Base-by-base conservation (phyloP, 2,888 invertebrate species). In the Archips crataeganus region DNA sequence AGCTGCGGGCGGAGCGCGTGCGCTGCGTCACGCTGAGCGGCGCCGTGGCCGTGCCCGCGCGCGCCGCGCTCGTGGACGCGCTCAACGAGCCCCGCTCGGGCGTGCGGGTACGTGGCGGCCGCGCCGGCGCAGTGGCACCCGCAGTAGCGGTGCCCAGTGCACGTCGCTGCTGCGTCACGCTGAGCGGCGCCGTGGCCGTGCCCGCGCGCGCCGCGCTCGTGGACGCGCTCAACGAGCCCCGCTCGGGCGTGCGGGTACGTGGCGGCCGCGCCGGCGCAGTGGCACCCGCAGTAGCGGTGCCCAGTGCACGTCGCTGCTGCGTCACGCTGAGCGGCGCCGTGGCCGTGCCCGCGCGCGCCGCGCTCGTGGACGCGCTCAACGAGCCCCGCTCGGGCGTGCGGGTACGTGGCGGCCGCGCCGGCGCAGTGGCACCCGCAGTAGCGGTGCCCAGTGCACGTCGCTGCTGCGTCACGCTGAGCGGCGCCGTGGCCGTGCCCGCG, bases 21-120 rank as follows among this genome's bases (percentile, higher is more conserved):
- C 82, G 89, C 34, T 96, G 95, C 80, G 95, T 96, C 0, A 95
- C 96, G 1, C 96, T 99, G 11, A 97, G 97, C 82, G 99, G 99
- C 0, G 84, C 81, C 70, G 96, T 99, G 73, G 95, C 97, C 0
- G 96, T 98, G 0, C 94, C 96, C 76, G 95, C 96, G 79, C 94
- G 99, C 3, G 96, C 96, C 80, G 95, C 95, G 65, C 95, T 97
- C 78, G 96, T 98, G 0, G 94, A 95, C 47, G 93, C 95, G 59
- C 96, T 98, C 88, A 98, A 98, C 86, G 92, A 23, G 95, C 75
- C 93, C 95, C 0, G 85, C 0, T 90, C 90, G 23, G 94, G 95
- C 10, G 49, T 49, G 2, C 11, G 49, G 49, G 49, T 49, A 11
- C 11, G 49, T n/a, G 23, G 23, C n/a, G 23, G 23, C 23, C 23